Percentiles rank a stretch among this genome's conserved stretches.
phyloP scores from a whole-genome alignment of 2,113 vertebrate species.

The Salvator merianae region DNA sequence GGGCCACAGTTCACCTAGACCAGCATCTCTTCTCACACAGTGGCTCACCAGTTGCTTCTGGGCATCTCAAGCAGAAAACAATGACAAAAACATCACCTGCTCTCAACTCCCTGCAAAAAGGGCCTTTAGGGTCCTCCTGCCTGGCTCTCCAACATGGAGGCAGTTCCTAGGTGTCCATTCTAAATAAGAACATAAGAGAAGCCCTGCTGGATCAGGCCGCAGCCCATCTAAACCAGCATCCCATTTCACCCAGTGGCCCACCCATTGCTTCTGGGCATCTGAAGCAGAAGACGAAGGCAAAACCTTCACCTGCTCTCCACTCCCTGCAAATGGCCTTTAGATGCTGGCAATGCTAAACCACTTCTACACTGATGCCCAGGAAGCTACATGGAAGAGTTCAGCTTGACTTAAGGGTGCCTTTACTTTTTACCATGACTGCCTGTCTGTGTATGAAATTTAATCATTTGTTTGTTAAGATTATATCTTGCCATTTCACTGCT shows the following conservation, averaged over 20 bases:
- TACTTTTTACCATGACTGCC: too few relatives aligned
- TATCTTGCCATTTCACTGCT: too few relatives aligned
- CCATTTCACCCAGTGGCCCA: background rate
- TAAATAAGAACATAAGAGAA: background rate
- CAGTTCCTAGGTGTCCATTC: background rate
- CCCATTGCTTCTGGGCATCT: background rate
- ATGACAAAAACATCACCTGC: background rate
- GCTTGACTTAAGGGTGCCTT: too few relatives aligned
- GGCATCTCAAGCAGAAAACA: background rate
- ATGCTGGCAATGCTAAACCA: too few relatives aligned
- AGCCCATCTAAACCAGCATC: background rate
- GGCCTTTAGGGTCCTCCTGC: too few relatives aligned
- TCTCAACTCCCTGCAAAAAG: background rate
- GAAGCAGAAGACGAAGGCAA: background rate
- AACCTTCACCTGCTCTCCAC: background rate
- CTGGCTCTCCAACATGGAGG: background rate
- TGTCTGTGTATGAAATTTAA: too few relatives aligned
- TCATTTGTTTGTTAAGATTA: too few relatives aligned
- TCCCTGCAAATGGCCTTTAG: background rate
- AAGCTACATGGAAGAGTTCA: too few relatives aligned
- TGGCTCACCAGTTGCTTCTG: background rate
- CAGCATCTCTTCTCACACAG: background rate
- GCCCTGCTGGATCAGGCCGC: background rate
- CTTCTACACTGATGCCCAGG: too few relatives aligned
- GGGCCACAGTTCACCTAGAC: background rate